Base-by-base conservation (phyloP, 2,888 invertebrate genomes). In the Luperina testacea region DNA sequence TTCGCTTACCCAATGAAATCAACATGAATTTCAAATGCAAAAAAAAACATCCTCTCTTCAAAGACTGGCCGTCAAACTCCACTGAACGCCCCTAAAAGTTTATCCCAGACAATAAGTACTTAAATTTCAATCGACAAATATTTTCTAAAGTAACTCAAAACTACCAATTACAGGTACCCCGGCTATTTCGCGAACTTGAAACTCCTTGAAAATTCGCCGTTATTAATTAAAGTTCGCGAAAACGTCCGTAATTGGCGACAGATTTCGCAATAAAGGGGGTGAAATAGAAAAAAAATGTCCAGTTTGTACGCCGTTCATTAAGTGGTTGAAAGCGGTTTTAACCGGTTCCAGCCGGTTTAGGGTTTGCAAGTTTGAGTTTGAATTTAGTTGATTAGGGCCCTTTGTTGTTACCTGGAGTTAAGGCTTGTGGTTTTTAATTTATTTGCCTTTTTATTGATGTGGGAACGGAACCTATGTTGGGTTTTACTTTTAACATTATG, bases 151-250 rank as follows among this genome's bases (percentile, higher is more conserved):
- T 87, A 89, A 89, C 51, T 80, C 74, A 79, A 89, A 89, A 85
- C 89, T 86, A 88, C 89, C 81, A 89, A 89, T 89, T 89, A 86
- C 78, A 65, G 72, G 45, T 80, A 20, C 24, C 61, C 38, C 63
- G 27, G 61, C 24, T 15, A 80, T 75, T 73, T 63, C 38, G 63
- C 70, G 24, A 82, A 81, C 65, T 65, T 70, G 78, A 85, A 87
- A 89, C 90, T 82, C 83, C 81, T 86, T 80, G 72, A 81, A 76
- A 82, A 89, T 83, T 71, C 72, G 45, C 72, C 48, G 75, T 89
- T 88, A 89, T 74, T 88, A 89, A 88, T 88, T 88, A 89, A 84
- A 89, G 79, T 82, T 85, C 0, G 72, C 79, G 78, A 84, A 86
- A 88, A 79, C 51, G 81, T 64, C 45, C 65, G 59, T 89, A 89